Conservation (phyloP, 2,797 vertebrate genomes). For the Tenualosa thibaudeaui region DNA sequence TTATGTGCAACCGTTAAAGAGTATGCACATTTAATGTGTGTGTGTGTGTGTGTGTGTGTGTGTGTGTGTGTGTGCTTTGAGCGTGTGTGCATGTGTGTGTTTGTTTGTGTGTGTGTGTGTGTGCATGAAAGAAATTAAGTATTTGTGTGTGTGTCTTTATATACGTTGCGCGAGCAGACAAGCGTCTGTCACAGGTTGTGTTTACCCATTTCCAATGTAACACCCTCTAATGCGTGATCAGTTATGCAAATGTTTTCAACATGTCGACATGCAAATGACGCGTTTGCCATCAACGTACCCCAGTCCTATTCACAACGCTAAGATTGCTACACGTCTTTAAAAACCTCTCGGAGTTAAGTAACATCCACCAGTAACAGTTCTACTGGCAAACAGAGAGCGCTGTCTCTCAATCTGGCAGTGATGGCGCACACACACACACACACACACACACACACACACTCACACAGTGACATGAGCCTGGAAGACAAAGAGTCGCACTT, state of each 20-base stretch:
- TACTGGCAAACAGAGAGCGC: too few relatives aligned
- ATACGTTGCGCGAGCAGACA: neutral
- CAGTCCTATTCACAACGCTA: too few relatives aligned
- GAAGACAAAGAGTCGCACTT: neutral
- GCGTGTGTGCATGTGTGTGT: neutral
- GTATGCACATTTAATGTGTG: neutral
- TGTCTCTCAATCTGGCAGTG: too few relatives aligned
- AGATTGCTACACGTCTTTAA: neutral
- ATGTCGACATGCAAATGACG: neutral
- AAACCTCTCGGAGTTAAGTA: neutral
- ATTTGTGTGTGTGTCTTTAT: neutral
- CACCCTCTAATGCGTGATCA: neutral
- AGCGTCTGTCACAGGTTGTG: neutral
- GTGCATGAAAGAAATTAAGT: too few relatives aligned
- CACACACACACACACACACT: neutral
- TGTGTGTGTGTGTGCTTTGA: neutral
- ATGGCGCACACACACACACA: neutral
- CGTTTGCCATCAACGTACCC: neutral
- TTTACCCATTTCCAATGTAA: neutral
- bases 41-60: neutral
- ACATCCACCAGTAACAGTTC: too few relatives aligned
- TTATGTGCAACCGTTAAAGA: neutral
- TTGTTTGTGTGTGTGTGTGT: neutral
- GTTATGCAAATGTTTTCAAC: neutral
- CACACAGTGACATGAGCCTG: neutral